Conservation (phyloP, 1,140 invertebrate species). For the Zaprionus gabonicus region DNA sequence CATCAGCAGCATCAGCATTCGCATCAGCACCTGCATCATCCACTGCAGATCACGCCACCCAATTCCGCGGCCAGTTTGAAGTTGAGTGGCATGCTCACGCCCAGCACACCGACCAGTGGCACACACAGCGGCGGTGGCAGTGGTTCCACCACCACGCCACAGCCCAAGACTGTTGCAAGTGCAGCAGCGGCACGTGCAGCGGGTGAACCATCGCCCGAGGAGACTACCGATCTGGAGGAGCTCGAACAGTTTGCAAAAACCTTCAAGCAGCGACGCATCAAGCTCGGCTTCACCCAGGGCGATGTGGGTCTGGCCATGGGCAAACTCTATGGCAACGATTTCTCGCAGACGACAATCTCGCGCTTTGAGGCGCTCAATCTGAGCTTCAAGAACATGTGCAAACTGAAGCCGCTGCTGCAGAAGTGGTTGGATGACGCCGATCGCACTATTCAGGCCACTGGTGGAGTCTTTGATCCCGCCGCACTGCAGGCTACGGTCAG, state of each 20-base stretch:
- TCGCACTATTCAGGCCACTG: conserved; percentile 92
- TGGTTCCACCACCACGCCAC: conserved; percentile 70
- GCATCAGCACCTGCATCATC: conserved; percentile 50
- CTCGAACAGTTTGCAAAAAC: conserved; percentile 98
- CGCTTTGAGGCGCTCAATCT: conserved; percentile 99
- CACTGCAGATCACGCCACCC: conserved; percentile 84
- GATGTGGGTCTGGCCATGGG: conserved; percentile 99
- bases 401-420: conserved; percentile 97
- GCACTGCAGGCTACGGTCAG: conserved; percentile 91
- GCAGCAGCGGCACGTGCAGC: conserved; percentile 85
- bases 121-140: conserved; percentile 45
- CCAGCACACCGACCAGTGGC: conserved; percentile 86
- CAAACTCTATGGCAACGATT: conserved; percentile 99
- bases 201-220: conserved; percentile 93
- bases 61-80: conserved; percentile 74
- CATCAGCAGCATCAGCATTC: conserved; percentile 60
- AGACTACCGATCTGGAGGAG: conserved; percentile 97
- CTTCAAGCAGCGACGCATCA: conserved; percentile 97
- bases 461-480: conserved; percentile 86
- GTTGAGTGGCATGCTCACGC: conserved; percentile 85
- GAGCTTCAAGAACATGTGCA: conserved; percentile 99
- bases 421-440: conserved; percentile 99
- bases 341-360: conserved; percentile 99
- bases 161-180: conserved; percentile 84
- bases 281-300: conserved; percentile 98